Evolutionary conservation across 2,113 vertebrate species (phyloP).

Genomic region (Aphyosemion australe): DNA sequence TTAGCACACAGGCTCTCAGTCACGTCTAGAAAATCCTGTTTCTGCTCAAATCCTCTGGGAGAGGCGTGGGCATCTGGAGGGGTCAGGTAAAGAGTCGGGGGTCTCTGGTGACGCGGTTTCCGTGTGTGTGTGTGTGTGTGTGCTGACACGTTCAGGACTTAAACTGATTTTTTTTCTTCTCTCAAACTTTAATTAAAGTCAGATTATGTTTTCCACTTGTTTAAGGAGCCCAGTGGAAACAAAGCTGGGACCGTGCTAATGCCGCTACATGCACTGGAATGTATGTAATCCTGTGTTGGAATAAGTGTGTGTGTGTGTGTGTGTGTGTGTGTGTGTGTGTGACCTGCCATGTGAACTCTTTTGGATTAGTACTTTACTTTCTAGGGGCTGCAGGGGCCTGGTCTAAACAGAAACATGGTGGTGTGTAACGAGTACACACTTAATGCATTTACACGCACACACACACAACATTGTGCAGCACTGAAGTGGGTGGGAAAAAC

Average conservation of each 20-base stretch:
- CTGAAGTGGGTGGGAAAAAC: conserved; percentile 3
- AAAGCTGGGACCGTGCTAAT: conserved; percentile 70
- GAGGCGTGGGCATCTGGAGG: neutral
- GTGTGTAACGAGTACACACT: conserved; percentile 27
- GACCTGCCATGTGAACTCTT: conserved; percentile 71
- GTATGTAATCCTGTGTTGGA: conserved; percentile 79
- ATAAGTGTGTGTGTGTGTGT: conserved; percentile 46
- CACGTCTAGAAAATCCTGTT: conserved; percentile 57
- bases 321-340: conserved; percentile 11
- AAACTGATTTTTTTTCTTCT: conserved; percentile 23
- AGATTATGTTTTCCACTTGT: conserved; percentile 88
- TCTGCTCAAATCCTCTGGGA: conserved; percentile 23
- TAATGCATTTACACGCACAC: conserved; percentile 19
- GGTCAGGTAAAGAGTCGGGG: conserved; percentile 36
- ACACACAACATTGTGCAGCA: conserved; percentile 5
- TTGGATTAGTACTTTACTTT: conserved; percentile 70
- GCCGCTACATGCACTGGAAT: conserved; percentile 74
- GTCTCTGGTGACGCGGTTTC: conserved; percentile 44
- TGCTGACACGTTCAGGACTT: conserved; percentile 52
- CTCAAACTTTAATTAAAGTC: conserved; percentile 85
- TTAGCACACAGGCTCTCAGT: conserved; percentile 24
- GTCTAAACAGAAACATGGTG: conserved; percentile 30
- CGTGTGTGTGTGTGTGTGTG: too few species aligned
- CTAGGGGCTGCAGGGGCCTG: conserved; percentile 46
- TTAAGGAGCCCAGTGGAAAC: conserved; percentile 75